A percentile compares a stretch with the other conserved stretches of the same genome.
phyloP scores from a whole-genome alignment of 2,797 vertebrate species.

The Bufotes viridis region DNA sequence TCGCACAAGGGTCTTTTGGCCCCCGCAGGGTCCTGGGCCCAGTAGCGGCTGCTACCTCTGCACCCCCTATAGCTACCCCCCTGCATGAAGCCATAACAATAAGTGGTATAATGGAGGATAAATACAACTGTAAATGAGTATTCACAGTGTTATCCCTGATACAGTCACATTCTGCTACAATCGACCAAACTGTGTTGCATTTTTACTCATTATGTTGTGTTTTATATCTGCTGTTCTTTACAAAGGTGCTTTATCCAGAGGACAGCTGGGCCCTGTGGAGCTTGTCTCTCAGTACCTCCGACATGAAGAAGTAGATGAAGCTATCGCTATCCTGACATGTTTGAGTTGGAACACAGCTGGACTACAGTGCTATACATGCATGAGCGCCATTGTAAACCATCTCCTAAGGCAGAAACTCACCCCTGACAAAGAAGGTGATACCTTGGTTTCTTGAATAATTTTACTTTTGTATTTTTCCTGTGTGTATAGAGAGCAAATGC shows the following conservation, averaged over 20 bases:
- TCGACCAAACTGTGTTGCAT: background rate
- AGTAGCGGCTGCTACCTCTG: too few relatives aligned
- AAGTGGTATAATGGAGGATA: too few relatives aligned
- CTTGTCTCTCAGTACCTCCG: constrained; percentile 86
- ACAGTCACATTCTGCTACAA: background rate
- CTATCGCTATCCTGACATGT: constrained; percentile 84
- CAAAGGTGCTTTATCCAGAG: constrained; percentile 82
- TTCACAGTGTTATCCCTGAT: background rate
- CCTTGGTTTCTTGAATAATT: background rate
- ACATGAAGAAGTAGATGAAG: constrained; percentile 81
- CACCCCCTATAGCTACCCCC: too few relatives aligned
- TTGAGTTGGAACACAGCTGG: constrained; percentile 91
- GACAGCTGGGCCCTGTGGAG: constrained; percentile 80
- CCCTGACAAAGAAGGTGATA: constrained; percentile 82
- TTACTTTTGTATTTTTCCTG: background rate
- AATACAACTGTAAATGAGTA: too few relatives aligned
- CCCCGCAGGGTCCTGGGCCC: too few relatives aligned
- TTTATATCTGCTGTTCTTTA: constrained; percentile 44
- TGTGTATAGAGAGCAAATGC: background rate
- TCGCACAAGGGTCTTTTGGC: too few relatives aligned
- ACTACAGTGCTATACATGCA: constrained; percentile 80
- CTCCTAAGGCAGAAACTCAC: constrained; percentile 89
- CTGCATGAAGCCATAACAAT: too few relatives aligned
- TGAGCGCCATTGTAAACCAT: constrained; percentile 86
- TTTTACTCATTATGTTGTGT: background rate